Conservation (phyloP, 2,797 vertebrate species). For the Acanthis flammea region DNA sequence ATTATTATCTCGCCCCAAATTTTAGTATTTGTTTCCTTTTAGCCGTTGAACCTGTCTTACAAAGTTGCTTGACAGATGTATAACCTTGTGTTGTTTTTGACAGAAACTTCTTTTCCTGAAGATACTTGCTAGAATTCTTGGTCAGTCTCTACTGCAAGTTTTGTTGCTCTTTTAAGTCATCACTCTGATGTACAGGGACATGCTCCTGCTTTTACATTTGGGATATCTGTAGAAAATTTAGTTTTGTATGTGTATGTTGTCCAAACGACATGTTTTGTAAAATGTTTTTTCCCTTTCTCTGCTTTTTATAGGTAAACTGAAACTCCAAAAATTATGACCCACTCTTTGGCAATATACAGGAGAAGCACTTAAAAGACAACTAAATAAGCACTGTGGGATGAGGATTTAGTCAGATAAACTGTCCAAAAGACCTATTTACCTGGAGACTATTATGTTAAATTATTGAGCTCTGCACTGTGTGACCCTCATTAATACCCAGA, state of each 20-base stretch:
- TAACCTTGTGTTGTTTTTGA: not conserved
- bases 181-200: not conserved
- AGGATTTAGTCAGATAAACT: not conserved
- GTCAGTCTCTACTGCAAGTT: not conserved
- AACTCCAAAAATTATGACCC: not conserved
- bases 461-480: not conserved
- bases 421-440: not conserved
- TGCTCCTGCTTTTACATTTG: not conserved
- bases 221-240: not conserved
- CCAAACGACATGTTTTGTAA: not conserved
- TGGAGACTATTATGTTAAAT: not conserved
- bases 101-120: not conserved
- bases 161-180: not conserved
- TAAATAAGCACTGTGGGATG: not conserved
- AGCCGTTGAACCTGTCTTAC: not conserved
- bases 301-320: not conserved
- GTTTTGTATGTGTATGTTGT: not conserved
- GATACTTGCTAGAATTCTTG: not conserved
- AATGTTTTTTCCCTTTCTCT: not conserved
- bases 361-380: not conserved
- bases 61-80: not conserved
- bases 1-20: not conserved
- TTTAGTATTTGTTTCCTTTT: not conserved
- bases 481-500: not conserved
- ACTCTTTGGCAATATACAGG: not conserved